Conservation (phyloP, 2,113 vertebrate genomes). For the Saguinus imperator region DNA sequence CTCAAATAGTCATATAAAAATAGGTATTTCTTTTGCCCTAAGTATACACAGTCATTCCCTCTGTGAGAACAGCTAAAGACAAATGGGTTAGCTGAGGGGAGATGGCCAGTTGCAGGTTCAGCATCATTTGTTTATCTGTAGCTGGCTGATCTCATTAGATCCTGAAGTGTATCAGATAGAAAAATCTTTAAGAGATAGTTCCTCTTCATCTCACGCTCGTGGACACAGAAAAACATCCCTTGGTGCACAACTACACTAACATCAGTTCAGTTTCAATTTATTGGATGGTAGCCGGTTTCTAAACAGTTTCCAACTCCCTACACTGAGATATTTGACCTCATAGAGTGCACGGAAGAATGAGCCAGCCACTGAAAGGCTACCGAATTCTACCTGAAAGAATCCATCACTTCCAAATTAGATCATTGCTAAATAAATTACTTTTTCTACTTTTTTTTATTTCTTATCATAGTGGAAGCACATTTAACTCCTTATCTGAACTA, state of each 20-base stretch:
- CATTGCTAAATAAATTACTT: constrained; percentile 74
- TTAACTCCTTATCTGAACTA: constrained; percentile 65
- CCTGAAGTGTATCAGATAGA: not conserved
- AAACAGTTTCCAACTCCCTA: not conserved
- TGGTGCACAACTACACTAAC: not conserved
- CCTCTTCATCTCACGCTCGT: not conserved
- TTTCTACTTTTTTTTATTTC: constrained; percentile 66
- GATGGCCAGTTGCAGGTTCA: not conserved
- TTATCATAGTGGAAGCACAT: constrained; percentile 74
- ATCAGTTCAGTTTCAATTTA: not conserved
- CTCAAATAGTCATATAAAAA: not conserved
- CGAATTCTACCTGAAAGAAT: constrained; percentile 65
- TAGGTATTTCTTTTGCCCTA: not conserved
- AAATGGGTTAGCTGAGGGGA: not conserved
- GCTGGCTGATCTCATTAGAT: constrained; percentile 34
- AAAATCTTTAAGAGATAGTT: constrained; percentile 10
- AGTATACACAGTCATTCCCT: not conserved
- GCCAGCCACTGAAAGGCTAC: constrained; percentile 59
- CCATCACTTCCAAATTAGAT: constrained; percentile 65
- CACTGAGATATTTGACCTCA: constrained; percentile 28
- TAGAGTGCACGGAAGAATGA: not conserved
- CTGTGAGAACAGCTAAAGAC: not conserved
- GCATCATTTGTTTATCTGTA: not conserved
- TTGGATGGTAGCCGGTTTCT: constrained; percentile 20
- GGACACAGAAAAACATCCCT: not conserved